Conservation (phyloP, 2,113 vertebrate genomes). For the Misgurnus mizolepis region DNA sequence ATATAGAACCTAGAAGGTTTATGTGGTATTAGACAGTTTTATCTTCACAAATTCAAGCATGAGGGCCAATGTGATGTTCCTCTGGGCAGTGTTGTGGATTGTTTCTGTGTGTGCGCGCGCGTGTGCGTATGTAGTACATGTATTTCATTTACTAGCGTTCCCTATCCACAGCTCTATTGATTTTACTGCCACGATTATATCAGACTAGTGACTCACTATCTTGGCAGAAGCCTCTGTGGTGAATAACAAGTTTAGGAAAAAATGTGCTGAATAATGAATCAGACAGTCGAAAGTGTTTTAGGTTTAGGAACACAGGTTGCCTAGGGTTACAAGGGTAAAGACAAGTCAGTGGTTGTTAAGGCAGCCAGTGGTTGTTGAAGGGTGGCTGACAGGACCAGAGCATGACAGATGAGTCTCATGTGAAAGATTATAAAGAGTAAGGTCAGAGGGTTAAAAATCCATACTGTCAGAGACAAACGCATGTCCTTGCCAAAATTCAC, state of each 20-base stretch:
- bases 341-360: background rate
- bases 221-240: conserved; percentile 34
- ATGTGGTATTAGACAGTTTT: conserved; percentile 1
- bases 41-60: background rate
- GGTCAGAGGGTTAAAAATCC: background rate
- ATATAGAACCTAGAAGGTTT: conserved; percentile 18
- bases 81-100: background rate
- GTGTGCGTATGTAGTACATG: conserved; percentile 4
- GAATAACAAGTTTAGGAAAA: conserved; percentile 43
- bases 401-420: background rate
- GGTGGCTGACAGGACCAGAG: background rate
- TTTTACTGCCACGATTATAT: conserved; percentile 48
- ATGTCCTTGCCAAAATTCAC: background rate
- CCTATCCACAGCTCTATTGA: conserved; percentile 11
- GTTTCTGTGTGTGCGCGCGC: background rate
- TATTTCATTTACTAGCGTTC: conserved; percentile 15
- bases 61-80: background rate
- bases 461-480: background rate
- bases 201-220: conserved; percentile 19
- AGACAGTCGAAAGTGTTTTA: conserved; percentile 15
- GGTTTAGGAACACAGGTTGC: conserved; percentile 32
- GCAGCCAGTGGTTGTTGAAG: background rate
- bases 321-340: conserved; percentile 19
- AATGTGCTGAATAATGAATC: conserved; percentile 47
- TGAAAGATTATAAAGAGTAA: background rate